A percentile compares a stretch with the other conserved stretches of the same genome.
Conservation (phyloP, 2,888 invertebrate species). For the Pterostichus madidus region DNA sequence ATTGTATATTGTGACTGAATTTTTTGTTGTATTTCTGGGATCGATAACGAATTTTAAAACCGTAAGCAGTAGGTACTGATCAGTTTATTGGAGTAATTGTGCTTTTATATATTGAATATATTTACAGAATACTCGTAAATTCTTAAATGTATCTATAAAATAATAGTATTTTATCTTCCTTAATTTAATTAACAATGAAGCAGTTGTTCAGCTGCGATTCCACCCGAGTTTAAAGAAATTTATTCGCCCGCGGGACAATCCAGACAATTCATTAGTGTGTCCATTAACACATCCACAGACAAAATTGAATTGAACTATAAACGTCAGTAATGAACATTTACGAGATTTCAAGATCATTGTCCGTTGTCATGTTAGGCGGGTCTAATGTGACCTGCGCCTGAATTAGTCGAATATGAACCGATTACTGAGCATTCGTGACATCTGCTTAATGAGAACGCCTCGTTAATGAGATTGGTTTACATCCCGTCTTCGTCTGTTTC, state of each 20-base stretch:
- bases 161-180: neutral
- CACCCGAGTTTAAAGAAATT: slow-evolving; percentile 22
- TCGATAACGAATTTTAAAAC: no score
- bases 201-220: slow-evolving; percentile 9
- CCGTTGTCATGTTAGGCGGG: slow-evolving; percentile 56
- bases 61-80: no score
- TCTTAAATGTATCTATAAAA: neutral
- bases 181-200: slow-evolving; percentile 20
- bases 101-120: neutral
- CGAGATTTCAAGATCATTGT: slow-evolving; percentile 53
- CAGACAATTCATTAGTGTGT: slow-evolving; percentile 24
- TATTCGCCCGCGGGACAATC: slow-evolving; percentile 5
- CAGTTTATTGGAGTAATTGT: no score
- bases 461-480: slow-evolving; percentile 63
- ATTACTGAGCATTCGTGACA: slow-evolving; percentile 60
- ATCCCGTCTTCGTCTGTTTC: slow-evolving; percentile 41
- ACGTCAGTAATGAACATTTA: slow-evolving; percentile 48
- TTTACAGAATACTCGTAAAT: no score
- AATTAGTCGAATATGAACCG: slow-evolving; percentile 63
- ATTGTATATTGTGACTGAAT: no score
- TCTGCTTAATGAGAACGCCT: slow-evolving; percentile 62
- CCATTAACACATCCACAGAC: slow-evolving; percentile 43
- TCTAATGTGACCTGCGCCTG: slow-evolving; percentile 43
- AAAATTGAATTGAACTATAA: slow-evolving; percentile 49
- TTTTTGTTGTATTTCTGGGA: no score